phyloP scores from a whole-genome alignment of 2,113 vertebrate species.

The Cacatua alba region DNA sequence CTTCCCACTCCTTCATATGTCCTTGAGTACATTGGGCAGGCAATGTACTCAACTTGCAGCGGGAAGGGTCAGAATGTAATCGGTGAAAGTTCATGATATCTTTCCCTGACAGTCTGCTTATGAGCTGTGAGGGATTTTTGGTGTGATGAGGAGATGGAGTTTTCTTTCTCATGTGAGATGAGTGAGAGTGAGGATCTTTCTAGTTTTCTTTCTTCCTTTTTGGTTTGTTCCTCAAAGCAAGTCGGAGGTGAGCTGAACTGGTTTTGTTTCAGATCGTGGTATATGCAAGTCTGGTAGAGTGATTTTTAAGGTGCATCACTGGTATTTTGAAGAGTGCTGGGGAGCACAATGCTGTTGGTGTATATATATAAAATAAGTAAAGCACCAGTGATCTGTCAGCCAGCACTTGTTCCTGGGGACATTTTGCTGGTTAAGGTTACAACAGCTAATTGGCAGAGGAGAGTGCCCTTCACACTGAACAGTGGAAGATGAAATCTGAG shows the following conservation, averaged over 20 bases:
- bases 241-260: background rate
- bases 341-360: background rate
- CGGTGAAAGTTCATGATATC: background rate
- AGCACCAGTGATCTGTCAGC: background rate
- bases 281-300: background rate
- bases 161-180: background rate
- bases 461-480: background rate
- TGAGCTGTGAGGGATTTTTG: background rate
- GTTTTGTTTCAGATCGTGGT: background rate
- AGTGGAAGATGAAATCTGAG: background rate
- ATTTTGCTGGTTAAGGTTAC: background rate
- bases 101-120: background rate
- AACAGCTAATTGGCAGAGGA: background rate
- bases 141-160: background rate
- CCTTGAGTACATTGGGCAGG: background rate
- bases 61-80: background rate
- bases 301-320: background rate
- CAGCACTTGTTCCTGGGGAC: background rate
- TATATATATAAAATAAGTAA: background rate
- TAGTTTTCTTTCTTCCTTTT: background rate
- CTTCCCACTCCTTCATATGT: background rate
- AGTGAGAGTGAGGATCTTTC: background rate
- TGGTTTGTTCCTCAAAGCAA: background rate
- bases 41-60: background rate
- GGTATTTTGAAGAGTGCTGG: background rate